Percentiles rank a stretch among this genome's conserved stretches.
These are phyloP conservation scores for Arctocebus calabarensis DNA, from an alignment of 2,797 vertebrate genomes.

Conservation along the genomic window DNA sequence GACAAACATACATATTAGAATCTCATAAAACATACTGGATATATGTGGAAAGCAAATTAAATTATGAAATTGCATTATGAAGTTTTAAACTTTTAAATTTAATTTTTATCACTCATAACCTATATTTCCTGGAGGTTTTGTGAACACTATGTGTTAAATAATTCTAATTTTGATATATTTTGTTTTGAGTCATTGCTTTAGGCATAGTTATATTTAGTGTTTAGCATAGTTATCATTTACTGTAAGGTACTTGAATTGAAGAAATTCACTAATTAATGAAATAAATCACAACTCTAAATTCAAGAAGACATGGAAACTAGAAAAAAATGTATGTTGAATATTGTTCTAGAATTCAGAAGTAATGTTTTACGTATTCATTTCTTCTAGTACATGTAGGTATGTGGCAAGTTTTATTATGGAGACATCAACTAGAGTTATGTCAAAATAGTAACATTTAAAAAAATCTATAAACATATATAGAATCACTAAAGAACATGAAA, in stretches of 20 bases:
- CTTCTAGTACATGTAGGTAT: slow-evolving; percentile 23
- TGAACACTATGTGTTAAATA: slow-evolving; percentile 50
- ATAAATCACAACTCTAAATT: slow-evolving; percentile 49
- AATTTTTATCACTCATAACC: neutral
- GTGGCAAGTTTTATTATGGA: slow-evolving; percentile 20
- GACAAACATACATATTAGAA: neutral
- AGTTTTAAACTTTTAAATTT: slow-evolving; percentile 15
- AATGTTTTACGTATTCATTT: slow-evolving; percentile 60
- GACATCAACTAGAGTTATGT: neutral
- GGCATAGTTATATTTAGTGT: neutral
- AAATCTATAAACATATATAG: neutral
- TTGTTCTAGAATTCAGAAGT: neutral
- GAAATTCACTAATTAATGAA: slow-evolving; percentile 46
- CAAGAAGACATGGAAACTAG: slow-evolving; percentile 31
- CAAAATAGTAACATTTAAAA: slow-evolving; percentile 55
- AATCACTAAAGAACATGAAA: neutral
- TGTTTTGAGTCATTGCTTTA: slow-evolving; percentile 53
- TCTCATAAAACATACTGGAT: neutral
- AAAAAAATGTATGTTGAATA: neutral
- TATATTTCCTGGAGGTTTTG: neutral
- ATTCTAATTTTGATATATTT: neutral
- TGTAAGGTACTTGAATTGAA: slow-evolving; percentile 32
- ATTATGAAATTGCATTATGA: slow-evolving; percentile 3
- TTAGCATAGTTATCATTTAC: slow-evolving; percentile 39
- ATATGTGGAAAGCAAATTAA: neutral